phyloP scores from a whole-genome alignment of 2,797 vertebrate genomes.

The Vireo griseus region DNA sequence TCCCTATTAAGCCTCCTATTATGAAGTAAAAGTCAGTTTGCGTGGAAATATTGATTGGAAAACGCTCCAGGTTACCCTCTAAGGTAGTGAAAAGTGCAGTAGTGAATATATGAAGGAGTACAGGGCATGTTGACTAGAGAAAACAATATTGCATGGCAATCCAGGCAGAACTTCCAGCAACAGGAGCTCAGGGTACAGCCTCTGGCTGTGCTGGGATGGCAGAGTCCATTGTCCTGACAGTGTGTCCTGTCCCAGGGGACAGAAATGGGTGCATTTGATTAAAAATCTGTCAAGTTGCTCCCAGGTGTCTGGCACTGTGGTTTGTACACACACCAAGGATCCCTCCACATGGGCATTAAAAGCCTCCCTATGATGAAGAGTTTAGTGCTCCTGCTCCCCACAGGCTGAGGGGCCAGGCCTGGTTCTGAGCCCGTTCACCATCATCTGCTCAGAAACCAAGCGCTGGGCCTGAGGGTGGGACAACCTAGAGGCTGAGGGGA shows the following conservation, averaged over 20 bases:
- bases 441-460: background rate
- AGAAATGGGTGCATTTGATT: background rate
- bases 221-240: background rate
- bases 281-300: background rate
- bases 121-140: background rate
- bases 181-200: background rate
- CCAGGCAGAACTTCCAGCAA: background rate
- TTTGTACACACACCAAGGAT: background rate
- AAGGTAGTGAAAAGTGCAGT: background rate
- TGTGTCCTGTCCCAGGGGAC: background rate
- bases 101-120: background rate
- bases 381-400: background rate
- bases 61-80: background rate
- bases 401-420: background rate
- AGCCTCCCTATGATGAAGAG: background rate
- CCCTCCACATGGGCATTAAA: background rate
- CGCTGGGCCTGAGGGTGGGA: background rate
- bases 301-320: background rate
- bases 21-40: background rate
- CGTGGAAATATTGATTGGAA: background rate
- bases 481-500: background rate
- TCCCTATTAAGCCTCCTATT: background rate
- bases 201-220: background rate
- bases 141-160: background rate
- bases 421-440: background rate